Evolutionary conservation across 2,888 invertebrate species (phyloP).

Genomic region (Rhagium mordax): DNA sequence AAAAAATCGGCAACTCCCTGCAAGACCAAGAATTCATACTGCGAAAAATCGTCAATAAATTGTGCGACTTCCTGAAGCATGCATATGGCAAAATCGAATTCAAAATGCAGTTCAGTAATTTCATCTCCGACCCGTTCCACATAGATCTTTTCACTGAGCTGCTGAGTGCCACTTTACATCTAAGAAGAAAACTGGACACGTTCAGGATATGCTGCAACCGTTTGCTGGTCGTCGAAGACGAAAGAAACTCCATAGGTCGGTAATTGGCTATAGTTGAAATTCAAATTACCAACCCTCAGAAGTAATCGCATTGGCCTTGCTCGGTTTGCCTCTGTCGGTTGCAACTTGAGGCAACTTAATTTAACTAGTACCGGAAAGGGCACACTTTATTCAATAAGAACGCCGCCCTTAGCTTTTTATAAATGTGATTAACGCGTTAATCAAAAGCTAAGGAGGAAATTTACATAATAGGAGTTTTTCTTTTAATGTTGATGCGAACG

Average conservation of each 20-base stretch:
- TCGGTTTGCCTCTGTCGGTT: not conserved
- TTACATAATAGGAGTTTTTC: no score
- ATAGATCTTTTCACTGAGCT: constrained; percentile 58
- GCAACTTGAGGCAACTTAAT: not conserved
- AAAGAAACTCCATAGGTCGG: constrained; percentile 61
- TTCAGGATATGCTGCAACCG: constrained; percentile 61
- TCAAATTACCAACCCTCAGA: not conserved
- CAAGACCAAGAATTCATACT: constrained; percentile 58
- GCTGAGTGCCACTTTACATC: constrained; percentile 51
- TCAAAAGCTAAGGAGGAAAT: no score
- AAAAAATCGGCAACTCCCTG: constrained; percentile 47
- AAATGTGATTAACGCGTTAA: no score
- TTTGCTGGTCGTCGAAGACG: constrained; percentile 62
- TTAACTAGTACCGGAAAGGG: no score
- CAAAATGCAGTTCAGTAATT: constrained; percentile 46
- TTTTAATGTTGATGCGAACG: no score
- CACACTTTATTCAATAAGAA: no score
- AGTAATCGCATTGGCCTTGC: not conserved
- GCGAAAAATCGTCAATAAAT: constrained; percentile 54
- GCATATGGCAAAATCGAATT: constrained; percentile 39
- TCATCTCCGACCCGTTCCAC: constrained; percentile 49
- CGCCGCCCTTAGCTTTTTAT: no score
- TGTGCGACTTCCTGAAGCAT: constrained; percentile 49
- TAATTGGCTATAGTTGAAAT: not conserved
- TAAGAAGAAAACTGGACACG: constrained; percentile 56